Percentiles rank a stretch among this genome's conserved stretches.
Evolutionary conservation across 2,113 vertebrate species (phyloP).

Genomic region (Tauraco erythrolophus): DNA sequence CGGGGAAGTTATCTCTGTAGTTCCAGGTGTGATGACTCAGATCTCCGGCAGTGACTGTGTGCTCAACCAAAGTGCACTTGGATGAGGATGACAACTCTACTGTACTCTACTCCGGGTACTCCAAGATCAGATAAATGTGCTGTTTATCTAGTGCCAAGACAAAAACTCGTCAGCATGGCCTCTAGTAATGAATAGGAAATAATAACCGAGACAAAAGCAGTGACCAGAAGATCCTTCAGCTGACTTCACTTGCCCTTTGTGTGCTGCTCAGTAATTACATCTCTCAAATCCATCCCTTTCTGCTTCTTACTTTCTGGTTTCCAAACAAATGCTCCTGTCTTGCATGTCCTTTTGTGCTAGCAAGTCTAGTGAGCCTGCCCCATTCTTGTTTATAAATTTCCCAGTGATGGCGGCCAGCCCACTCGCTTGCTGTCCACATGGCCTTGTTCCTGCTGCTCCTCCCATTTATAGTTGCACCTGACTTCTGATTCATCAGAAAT

Average conservation of each 20-base stretch:
- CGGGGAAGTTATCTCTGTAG: neutral
- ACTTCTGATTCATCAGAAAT: neutral
- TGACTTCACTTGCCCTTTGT: neutral
- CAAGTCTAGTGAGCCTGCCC: neutral
- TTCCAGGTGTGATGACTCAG: neutral
- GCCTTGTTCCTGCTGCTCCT: neutral
- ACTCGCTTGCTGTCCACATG: fast-evolving
- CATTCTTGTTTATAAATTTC: fast-evolving
- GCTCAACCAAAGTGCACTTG: neutral
- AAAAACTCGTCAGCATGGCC: neutral
- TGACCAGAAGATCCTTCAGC: neutral
- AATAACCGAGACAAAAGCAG: neutral
- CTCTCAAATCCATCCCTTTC: neutral
- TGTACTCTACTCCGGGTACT: no score
- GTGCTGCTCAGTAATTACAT: neutral
- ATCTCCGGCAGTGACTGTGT: neutral
- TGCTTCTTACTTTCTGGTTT: neutral
- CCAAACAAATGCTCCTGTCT: neutral
- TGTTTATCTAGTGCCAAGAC: neutral
- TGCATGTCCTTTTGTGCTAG: neutral
- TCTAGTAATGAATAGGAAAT: neutral
- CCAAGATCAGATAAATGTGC: neutral
- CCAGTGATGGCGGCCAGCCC: neutral
- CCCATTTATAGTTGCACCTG: neutral
- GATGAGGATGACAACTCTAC: neutral